These are phyloP conservation scores for Acromyrmex charruanus DNA, from an alignment of 1,140 invertebrate genomes.

Conservation along the genomic window DNA sequence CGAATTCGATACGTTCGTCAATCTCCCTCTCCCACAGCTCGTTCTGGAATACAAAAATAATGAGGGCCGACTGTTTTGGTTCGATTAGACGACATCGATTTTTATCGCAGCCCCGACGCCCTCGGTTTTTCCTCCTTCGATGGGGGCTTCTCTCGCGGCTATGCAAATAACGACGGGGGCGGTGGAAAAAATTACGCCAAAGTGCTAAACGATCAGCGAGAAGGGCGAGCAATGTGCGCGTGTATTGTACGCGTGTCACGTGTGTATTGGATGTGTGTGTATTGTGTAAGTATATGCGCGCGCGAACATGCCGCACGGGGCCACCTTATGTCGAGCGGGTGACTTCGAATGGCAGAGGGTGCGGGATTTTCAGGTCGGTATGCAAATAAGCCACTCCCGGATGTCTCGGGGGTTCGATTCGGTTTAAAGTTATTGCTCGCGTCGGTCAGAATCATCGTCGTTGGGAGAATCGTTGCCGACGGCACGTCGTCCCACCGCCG, in stretches of 20 bases:
- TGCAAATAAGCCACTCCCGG: slow-evolving; percentile 84
- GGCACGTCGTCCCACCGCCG: slow-evolving; percentile 29
- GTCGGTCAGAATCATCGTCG: slow-evolving; percentile 77
- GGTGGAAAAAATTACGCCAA: slow-evolving; percentile 81
- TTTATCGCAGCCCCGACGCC: slow-evolving; percentile 67
- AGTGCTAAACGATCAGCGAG: slow-evolving; percentile 82
- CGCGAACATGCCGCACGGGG: slow-evolving; percentile 47
- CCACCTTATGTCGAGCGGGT: slow-evolving; percentile 81
- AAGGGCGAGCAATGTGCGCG: slow-evolving; percentile 47
- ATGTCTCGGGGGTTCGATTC: slow-evolving; percentile 84
- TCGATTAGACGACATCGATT: slow-evolving; percentile 80
- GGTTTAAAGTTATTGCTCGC: slow-evolving; percentile 80
- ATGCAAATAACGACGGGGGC: slow-evolving; percentile 78
- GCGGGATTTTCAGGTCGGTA: slow-evolving; percentile 83
- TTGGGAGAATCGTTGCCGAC: slow-evolving; percentile 71
- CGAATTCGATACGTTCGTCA: slow-evolving; percentile 35
- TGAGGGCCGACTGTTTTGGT: slow-evolving; percentile 78
- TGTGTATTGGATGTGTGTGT: neutral
- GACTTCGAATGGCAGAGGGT: slow-evolving; percentile 82
- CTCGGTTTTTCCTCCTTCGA: slow-evolving; percentile 50
- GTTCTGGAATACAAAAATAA: slow-evolving; percentile 72
- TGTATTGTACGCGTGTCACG: slow-evolving; percentile 52
- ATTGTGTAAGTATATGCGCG: neutral
- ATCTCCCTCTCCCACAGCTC: slow-evolving; percentile 5
- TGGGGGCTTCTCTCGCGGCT: slow-evolving; percentile 64